Percentiles rank a stretch among this genome's conserved stretches.
Evolutionary conservation across 1,140 invertebrate genomes (phyloP).

Genomic region (Acyrthosiphon pisum): DNA sequence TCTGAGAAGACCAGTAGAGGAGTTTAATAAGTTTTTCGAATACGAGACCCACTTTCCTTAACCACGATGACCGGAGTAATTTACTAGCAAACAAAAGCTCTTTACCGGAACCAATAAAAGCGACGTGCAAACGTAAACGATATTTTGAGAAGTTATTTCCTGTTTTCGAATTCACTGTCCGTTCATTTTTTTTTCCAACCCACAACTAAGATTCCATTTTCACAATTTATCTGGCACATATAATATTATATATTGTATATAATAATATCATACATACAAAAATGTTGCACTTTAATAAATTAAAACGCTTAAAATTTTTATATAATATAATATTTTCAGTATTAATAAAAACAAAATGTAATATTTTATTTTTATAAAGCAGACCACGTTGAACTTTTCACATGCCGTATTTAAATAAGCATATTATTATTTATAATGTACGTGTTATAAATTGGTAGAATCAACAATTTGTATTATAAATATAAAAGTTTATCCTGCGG

Average conservation of each 20-base stretch:
- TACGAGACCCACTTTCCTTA: not conserved
- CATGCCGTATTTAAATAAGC: not conserved
- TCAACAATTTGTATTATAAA: no score
- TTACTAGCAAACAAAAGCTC: constrained; percentile 46
- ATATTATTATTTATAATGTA: no score
- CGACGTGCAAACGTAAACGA: constrained; percentile 27
- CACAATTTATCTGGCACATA: not conserved
- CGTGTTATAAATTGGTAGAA: no score
- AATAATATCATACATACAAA: not conserved
- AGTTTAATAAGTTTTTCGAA: constrained; percentile 46
- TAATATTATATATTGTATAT: not conserved
- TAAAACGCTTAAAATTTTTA: not conserved
- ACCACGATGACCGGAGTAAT: constrained; percentile 29
- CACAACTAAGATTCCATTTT: not conserved
- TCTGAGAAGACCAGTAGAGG: not conserved
- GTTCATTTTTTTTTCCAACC: not conserved
- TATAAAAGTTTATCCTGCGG: no score
- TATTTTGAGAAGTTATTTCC: constrained; percentile 44
- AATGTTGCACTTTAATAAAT: not conserved
- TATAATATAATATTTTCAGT: not conserved
- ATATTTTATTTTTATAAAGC: not conserved
- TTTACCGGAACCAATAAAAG: constrained; percentile 42
- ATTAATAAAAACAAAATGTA: not conserved
- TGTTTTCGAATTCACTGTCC: constrained; percentile 29
- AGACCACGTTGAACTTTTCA: not conserved